A percentile compares a stretch with the other conserved stretches of the same genome.
Evolutionary conservation across 2,113 vertebrate genomes (phyloP).

Genomic region (Peromyscus polionotus): DNA sequence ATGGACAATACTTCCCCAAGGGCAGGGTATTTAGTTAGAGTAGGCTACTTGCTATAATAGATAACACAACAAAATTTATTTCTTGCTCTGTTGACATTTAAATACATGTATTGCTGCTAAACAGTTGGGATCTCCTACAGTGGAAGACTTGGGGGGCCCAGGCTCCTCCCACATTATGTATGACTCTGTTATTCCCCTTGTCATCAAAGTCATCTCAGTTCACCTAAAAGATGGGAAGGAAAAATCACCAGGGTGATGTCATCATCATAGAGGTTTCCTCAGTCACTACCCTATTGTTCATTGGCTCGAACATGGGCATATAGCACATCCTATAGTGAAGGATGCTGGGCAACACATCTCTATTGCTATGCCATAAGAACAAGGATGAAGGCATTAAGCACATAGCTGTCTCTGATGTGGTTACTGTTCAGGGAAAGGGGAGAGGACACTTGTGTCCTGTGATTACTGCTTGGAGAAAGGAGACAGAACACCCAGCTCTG

Average conservation of each 20-base stretch:
- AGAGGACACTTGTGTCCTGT: not conserved
- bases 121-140: not conserved
- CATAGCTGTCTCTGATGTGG: not conserved
- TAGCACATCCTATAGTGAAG: not conserved
- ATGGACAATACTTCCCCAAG: not conserved
- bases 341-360: not conserved
- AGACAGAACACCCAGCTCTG: not conserved
- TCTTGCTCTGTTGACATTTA: not conserved
- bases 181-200: not conserved
- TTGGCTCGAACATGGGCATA: not conserved
- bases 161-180: not conserved
- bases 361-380: not conserved
- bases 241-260: not conserved
- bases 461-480: slow-evolving; percentile 42
- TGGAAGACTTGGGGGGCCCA: not conserved
- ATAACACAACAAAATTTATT: not conserved
- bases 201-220: not conserved
- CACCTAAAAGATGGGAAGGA: not conserved
- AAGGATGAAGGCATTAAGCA: not conserved
- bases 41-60: not conserved
- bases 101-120: not conserved
- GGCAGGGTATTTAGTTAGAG: not conserved
- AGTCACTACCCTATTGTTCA: too few relatives aligned
- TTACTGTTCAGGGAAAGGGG: not conserved
- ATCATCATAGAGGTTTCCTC: not conserved